Percentiles rank a stretch among this genome's conserved stretches.
phyloP scores from a whole-genome alignment of 2,113 vertebrate species.

The Ursus arctos region DNA sequence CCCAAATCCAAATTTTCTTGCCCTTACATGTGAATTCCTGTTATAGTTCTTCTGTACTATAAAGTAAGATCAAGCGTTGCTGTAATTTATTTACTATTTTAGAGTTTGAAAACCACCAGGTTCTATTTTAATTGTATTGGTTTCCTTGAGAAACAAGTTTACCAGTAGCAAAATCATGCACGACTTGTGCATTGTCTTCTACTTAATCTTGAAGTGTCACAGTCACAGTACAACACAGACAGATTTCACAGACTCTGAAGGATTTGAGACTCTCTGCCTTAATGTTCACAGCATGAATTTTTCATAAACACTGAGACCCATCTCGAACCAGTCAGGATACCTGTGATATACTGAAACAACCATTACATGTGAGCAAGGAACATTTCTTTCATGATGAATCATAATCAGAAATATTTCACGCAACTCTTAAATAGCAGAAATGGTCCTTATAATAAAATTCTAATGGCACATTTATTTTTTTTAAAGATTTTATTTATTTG shows the following conservation, averaged over 20 bases:
- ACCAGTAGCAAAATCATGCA: background rate
- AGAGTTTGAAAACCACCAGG: background rate
- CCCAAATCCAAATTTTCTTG: background rate
- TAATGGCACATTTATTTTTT: background rate
- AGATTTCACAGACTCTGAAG: background rate
- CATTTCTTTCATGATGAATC: background rate
- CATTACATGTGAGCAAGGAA: background rate
- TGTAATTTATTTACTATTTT: background rate
- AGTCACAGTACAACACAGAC: background rate
- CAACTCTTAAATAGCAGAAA: constrained; percentile 7
- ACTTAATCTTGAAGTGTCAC: background rate
- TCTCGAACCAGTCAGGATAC: background rate
- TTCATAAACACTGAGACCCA: background rate
- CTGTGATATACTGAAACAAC: background rate
- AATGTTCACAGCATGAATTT: background rate
- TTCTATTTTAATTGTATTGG: background rate
- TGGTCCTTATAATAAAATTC: background rate
- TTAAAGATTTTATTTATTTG: background rate
- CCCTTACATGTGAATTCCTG: background rate
- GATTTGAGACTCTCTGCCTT: background rate
- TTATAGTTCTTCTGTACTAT: background rate
- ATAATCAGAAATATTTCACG: background rate
- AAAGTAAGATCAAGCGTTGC: background rate
- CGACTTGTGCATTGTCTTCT: background rate
- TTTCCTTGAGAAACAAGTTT: constrained; percentile 1